Evolutionary conservation across 2,888 invertebrate genomes (phyloP), one percentile per base, ranked within the genome.

Genomic region (Rhagophthalmus giganteus): DNA sequence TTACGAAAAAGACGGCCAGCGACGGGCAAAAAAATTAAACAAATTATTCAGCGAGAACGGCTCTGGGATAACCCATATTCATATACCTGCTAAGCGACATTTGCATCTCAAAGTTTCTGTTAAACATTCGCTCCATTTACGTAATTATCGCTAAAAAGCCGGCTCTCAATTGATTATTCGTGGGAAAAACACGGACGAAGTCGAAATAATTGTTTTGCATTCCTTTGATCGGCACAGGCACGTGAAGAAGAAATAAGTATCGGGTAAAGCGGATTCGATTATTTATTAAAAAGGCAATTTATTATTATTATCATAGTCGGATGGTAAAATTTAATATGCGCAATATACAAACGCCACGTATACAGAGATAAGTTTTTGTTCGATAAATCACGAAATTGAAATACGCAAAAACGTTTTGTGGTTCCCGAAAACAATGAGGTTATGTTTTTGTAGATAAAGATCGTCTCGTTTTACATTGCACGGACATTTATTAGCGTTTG

Each of bases 331-430:
- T 20, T 20, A 20, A 57, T 55, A 52, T 51, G 53, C 48, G 44
- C n/a, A n/a, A n/a, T n/a, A n/a, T n/a, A n/a, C n/a, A n/a, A n/a
- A n/a, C n/a, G n/a, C n/a, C n/a, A n/a, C n/a, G n/a, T 24, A 30
- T 10, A 13, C 53, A 42, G 40, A 56, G 59, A 61, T 59, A 59
- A 57, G 49, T 60, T 58, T 61, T 60, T 61, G 54, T 49, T 47
- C 49, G 34, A 52, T 45, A 52, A 46, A 52, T 52, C 45, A 46
- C 24, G 28, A 26, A 42, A 52, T 42, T 41, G 47, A 47, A 51
- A 52, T 52, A 45, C 47, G 15, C 52, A 52, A 52, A 52, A 52
- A 52, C 35, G 37, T 24, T 32, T 35, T 47, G 52, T 35, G 52
- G 52, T 46, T 33, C 25, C 37, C 15, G 41, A 52, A 52, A 52